Base-by-base conservation (phyloP, 2,797 vertebrate species). In the Megaceryle alcyon region DNA sequence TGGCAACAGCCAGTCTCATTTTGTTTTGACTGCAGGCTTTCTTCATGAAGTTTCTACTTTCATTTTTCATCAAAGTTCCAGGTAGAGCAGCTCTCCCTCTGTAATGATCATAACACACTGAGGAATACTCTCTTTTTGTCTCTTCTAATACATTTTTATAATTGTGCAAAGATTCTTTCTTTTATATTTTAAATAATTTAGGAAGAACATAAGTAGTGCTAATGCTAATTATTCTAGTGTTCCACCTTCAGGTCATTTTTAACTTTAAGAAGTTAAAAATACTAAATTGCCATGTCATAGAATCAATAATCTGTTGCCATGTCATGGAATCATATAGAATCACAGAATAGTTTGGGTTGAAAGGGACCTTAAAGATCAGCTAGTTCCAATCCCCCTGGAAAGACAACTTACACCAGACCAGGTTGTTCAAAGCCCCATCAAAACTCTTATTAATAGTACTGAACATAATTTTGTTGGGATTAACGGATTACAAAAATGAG, bases 171-270 rank as follows among this genome's bases (percentile, higher is more conserved):
- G 15, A 60, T 14, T 37, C n/a, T 41, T 53, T 41, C 33, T 81
- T 53, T 60, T 49, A 41, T 41, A 41, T 53, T 51, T 66, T 70
- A 73, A 94, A 63, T 51, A 31, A 76, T 73, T 66, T 21, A 43
- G 31, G 7, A 87, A 76, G 28, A 86, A 65, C 5, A 12, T 20
- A 14, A 56, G 26, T 88, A 76, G 43, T 28, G 63, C 21, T 75
- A 66, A 46, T 48, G 65, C 48, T 79, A 77, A 89, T 85, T 77
- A 94, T 86, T 94, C 68, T 39, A 64, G 44, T 85, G 70, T 93
- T 79, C 75, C 86, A 94, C 60, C 75, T 95, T 92, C 64, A 73
- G 88, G 88, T 82, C 86, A 94, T 37, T 29, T 26, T 51, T 51
- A 51, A 17, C 49, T 51, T 51, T 51, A 51, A 64, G 49, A 80